Conservation (phyloP, 2,888 invertebrate genomes). For the Carcina quercana region DNA sequence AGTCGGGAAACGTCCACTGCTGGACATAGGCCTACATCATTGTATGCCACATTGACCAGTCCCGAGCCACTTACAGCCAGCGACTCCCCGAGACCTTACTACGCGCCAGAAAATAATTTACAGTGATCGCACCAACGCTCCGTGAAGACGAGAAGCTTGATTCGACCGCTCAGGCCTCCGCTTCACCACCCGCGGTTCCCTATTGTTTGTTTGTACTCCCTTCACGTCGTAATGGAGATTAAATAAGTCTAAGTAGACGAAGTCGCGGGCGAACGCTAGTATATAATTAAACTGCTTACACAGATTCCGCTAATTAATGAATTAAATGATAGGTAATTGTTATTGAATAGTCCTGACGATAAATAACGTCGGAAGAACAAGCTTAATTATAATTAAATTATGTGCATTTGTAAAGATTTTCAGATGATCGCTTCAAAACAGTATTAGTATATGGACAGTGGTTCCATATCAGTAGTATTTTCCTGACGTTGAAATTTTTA, state of each 20-base stretch:
- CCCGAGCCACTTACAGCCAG: too few relatives aligned
- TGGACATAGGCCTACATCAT: neutral
- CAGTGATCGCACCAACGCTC: neutral
- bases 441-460: slow-evolving; percentile 44
- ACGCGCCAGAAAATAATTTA: neutral
- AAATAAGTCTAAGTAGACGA: too few relatives aligned
- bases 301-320: neutral
- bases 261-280: too few relatives aligned
- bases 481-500: slow-evolving; percentile 47
- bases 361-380: neutral
- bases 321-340: neutral
- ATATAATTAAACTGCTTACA: neutral
- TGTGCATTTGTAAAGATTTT: slow-evolving; percentile 39
- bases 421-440: slow-evolving; percentile 32
- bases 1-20: neutral
- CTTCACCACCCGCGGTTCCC: too few relatives aligned
- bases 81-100: neutral
- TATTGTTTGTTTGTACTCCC: too few relatives aligned
- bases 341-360: neutral
- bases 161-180: too few relatives aligned
- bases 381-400: slow-evolving; percentile 13
- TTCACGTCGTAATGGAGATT: too few relatives aligned
- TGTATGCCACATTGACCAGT: too few relatives aligned
- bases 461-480: slow-evolving; percentile 52
- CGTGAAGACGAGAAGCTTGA: neutral